A percentile compares a stretch with the other conserved stretches of the same genome.
phyloP scores from a whole-genome alignment of 2,888 invertebrate species.

The Protophormia terraenovae region DNA sequence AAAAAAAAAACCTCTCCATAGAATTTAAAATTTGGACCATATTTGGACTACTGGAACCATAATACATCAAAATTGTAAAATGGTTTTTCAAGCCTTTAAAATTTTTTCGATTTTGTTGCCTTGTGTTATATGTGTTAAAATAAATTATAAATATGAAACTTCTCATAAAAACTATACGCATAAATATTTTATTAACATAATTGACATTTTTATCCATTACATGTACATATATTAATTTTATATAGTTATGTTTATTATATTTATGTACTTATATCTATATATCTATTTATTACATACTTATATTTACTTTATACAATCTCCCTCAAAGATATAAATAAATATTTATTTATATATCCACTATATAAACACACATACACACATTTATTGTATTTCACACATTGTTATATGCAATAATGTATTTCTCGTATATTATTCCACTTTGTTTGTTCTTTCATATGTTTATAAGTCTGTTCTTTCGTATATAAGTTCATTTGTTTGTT shows the following conservation, averaged over 20 bases:
- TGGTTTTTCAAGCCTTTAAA: too few relatives aligned
- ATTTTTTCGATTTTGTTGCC: too few relatives aligned
- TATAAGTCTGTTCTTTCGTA: neutral
- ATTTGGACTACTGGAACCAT: too few relatives aligned
- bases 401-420: neutral
- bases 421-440: slow-evolving; percentile 14
- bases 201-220: too few relatives aligned
- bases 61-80: too few relatives aligned
- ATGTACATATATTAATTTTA: too few relatives aligned
- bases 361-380: neutral
- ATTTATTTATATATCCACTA: neutral
- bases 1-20: too few relatives aligned
- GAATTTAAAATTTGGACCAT: too few relatives aligned
- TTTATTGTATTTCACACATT: neutral
- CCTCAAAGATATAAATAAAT: neutral
- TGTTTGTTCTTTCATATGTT: slow-evolving; percentile 9
- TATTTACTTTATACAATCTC: neutral
- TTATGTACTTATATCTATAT: neutral
- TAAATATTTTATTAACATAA: too few relatives aligned
- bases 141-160: neutral
- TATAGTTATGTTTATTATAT: neutral
- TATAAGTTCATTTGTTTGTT: neutral
- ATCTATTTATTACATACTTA: neutral
- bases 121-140: neutral
- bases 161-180: neutral